phyloP scores from a whole-genome alignment of 2,113 vertebrate genomes.

The Cryptomyrus ogoouensis region DNA sequence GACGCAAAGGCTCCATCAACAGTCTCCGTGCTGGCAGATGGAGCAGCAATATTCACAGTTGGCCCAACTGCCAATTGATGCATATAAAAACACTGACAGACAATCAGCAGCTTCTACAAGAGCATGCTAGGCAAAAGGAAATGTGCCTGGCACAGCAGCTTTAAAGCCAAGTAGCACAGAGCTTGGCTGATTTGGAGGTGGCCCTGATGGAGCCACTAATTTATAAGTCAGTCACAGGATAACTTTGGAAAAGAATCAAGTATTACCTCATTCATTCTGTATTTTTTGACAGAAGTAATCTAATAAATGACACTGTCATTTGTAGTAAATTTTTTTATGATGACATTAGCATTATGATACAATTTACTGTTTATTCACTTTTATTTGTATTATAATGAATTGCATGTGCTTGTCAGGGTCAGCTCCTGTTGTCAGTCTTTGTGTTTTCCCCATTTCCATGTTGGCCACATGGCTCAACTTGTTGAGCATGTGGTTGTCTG shows the following conservation, averaged over 20 bases:
- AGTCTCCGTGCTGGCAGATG: constrained; percentile 13
- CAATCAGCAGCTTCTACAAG: neutral
- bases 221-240: neutral
- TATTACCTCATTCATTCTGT: neutral
- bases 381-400: neutral
- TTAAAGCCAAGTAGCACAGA: neutral
- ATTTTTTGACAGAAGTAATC: neutral
- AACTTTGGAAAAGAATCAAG: neutral
- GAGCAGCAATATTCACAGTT: constrained; percentile 23
- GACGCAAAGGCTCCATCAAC: neutral
- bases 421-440: too few relatives aligned
- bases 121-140: neutral
- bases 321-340: neutral
- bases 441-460: too few relatives aligned
- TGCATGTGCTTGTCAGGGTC: neutral
- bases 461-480: too few relatives aligned
- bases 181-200: neutral
- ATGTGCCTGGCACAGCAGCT: neutral
- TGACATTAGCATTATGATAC: neutral
- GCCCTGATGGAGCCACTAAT: neutral
- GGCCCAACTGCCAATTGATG: constrained; percentile 22
- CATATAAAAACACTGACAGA: constrained; percentile 22
- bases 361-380: neutral
- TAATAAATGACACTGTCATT: neutral
- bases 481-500: too few relatives aligned